phyloP scores from a whole-genome alignment of 2,888 invertebrate species.

The Diaprepes abbreviatus region DNA sequence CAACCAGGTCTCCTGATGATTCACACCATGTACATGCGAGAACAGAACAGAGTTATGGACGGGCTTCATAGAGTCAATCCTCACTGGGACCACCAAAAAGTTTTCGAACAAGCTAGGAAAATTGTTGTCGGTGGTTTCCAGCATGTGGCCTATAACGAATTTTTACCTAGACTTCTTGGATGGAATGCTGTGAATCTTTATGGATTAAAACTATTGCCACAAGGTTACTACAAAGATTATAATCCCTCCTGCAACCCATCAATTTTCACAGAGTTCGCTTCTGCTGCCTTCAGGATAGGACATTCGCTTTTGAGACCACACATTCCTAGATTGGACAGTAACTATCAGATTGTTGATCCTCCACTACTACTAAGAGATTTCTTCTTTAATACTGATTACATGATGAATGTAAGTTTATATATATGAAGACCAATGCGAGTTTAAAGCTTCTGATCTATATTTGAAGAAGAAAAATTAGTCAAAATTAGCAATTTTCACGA shows the following conservation, averaged over 20 bases:
- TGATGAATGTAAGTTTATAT: constrained; percentile 77
- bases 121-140: constrained; percentile 85
- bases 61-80: constrained; percentile 85
- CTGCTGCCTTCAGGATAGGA: constrained; percentile 91
- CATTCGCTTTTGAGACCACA: constrained; percentile 90
- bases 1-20: constrained; percentile 91
- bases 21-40: constrained; percentile 90
- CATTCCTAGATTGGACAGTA: constrained; percentile 83
- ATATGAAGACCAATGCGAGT: no score
- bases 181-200: constrained; percentile 93
- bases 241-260: constrained; percentile 91
- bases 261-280: constrained; percentile 90
- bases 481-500: no score
- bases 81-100: constrained; percentile 88
- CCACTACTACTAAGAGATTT: constrained; percentile 88
- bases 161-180: constrained; percentile 90
- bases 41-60: constrained; percentile 90
- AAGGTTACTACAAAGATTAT: constrained; percentile 82
- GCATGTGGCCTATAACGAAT: constrained; percentile 89
- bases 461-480: no score
- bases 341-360: constrained; percentile 86
- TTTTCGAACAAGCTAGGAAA: constrained; percentile 85
- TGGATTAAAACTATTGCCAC: constrained; percentile 84
- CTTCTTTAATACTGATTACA: constrained; percentile 92
- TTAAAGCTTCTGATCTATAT: no score